Evolutionary conservation across 2,888 invertebrate species (phyloP).

Genomic region (Lasioglossum figueresi): DNA sequence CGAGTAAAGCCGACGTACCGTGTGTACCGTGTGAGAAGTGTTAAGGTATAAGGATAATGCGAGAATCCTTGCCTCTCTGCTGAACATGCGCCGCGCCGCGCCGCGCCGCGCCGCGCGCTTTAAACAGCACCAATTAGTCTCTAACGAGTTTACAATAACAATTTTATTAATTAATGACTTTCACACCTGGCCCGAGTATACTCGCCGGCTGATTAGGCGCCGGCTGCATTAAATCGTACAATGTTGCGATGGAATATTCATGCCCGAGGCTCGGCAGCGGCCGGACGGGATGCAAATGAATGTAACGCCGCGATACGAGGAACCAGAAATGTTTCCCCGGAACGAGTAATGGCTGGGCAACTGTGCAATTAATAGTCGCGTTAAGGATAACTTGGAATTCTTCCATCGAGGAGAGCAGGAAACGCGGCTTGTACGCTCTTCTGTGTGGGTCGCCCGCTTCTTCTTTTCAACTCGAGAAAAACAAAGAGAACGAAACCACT

Average conservation of each 20-base stretch:
- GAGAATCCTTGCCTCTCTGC: background rate
- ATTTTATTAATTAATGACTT: constrained; percentile 45
- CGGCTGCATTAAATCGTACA: background rate
- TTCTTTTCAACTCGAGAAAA: constrained; percentile 14
- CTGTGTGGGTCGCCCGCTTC: background rate
- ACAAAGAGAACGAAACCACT: background rate
- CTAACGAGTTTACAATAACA: constrained; percentile 32
- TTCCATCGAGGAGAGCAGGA: background rate
- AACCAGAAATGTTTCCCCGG: constrained; percentile 1
- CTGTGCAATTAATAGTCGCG: constrained; percentile 21
- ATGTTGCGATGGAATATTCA: constrained; percentile 25
- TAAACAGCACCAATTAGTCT: constrained; percentile 34
- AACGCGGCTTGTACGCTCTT: background rate
- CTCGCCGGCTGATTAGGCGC: constrained; percentile 22
- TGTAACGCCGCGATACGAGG: background rate
- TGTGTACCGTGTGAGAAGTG: constrained; percentile 1
- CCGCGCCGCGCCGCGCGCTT: background rate
- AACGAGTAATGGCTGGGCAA: constrained; percentile 12
- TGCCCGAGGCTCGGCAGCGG: background rate
- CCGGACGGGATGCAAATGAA: background rate
- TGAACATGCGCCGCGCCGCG: background rate
- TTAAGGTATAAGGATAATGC: background rate
- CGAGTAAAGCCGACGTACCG: background rate
- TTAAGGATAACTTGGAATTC: background rate
- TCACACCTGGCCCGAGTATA: constrained; percentile 28